Conservation (phyloP, 1,140 invertebrate genomes). For the Subanguina moxae region DNA sequence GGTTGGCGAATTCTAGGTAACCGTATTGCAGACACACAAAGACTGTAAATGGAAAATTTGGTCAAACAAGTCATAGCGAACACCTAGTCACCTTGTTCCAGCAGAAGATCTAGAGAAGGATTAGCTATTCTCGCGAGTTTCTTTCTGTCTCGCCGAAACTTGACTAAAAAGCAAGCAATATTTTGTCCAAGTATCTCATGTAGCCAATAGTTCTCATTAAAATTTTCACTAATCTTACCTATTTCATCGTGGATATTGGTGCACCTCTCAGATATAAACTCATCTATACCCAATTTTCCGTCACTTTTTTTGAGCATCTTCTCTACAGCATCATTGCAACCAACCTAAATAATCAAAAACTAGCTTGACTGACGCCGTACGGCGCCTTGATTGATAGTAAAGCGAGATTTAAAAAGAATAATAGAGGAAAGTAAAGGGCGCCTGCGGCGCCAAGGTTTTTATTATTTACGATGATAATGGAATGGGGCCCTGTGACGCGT, state of each 20-base stretch:
- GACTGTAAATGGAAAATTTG: not conserved
- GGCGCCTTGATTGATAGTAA: too few species aligned
- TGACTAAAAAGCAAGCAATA: too few species aligned
- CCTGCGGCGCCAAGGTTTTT: too few species aligned
- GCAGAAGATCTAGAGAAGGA: conserved; percentile 11
- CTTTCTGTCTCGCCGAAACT: conserved; percentile 15
- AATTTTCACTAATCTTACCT: too few species aligned
- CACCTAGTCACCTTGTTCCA: conserved; percentile 21
- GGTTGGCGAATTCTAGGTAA: conserved; percentile 15
- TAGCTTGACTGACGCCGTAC: too few species aligned
- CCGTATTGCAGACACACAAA: not conserved
- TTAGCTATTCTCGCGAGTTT: conserved; percentile 19
- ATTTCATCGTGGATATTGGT: conserved; percentile 37
- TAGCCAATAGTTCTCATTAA: too few species aligned
- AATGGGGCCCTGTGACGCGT: too few species aligned
- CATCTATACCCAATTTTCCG: conserved; percentile 14
- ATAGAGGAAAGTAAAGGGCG: too few species aligned
- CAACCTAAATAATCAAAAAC: conserved; percentile 3
- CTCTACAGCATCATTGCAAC: conserved; percentile 19
- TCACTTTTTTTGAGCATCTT: not conserved
- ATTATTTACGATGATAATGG: too few species aligned
- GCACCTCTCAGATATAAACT: conserved; percentile 26
- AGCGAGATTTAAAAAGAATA: too few species aligned
- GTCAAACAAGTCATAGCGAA: not conserved
- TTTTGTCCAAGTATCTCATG: too few species aligned